Percentiles rank a stretch among this genome's conserved stretches.
Evolutionary conservation across 2,113 vertebrate species (phyloP).

Genomic region (Emydocephalus ijimae): DNA sequence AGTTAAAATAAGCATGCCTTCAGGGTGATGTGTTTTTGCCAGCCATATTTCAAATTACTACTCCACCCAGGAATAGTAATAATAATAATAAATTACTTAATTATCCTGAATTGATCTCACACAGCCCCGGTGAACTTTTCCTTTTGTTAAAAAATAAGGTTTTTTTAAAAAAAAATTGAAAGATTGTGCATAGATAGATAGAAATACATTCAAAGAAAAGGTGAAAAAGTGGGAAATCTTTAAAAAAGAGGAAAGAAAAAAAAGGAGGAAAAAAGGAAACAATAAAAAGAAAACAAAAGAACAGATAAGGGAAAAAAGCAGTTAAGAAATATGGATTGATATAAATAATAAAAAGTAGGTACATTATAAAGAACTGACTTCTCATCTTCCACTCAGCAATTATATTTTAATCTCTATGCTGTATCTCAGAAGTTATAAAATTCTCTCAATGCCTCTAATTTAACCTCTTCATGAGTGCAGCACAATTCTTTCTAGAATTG

Average conservation of each 20-base stretch:
- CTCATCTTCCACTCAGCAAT: neutral
- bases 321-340: too few species aligned
- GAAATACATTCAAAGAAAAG: neutral
- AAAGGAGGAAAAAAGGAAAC: neutral
- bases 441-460: too few species aligned
- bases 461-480: too few species aligned
- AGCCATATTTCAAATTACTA: neutral
- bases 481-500: too few species aligned
- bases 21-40: neutral
- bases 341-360: too few species aligned
- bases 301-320: too few species aligned
- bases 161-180: neutral
- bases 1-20: neutral
- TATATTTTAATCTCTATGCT: neutral
- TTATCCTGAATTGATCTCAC: neutral
- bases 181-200: neutral
- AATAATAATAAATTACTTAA: neutral
- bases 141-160: neutral
- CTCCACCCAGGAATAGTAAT: neutral
- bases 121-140: neutral
- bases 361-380: neutral
- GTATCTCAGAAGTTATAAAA: too few species aligned
- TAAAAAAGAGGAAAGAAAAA: neutral
- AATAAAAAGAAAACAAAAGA: neutral
- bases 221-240: neutral